Percentiles rank a stretch among this genome's conserved stretches.
These are phyloP conservation scores for Drosophila yakuba DNA, from an alignment of 1,140 invertebrate species.

Conservation along the genomic window DNA sequence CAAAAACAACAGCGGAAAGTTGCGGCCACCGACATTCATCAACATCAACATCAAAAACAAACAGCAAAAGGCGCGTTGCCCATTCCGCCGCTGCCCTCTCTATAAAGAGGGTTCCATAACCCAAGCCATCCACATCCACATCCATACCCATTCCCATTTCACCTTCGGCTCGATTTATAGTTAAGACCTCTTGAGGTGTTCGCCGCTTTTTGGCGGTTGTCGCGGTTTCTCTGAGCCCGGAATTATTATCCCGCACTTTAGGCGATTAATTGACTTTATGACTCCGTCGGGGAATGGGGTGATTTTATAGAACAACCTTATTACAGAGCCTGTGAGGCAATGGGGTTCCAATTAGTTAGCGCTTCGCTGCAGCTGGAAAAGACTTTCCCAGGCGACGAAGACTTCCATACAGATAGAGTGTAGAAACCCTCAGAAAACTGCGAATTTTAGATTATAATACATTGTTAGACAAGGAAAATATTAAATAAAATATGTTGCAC, in stretches of 20 bases:
- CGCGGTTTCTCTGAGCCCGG: constrained; percentile 66
- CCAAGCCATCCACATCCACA: constrained; percentile 3
- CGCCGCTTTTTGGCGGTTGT: constrained; percentile 78
- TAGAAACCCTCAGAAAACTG: too few species aligned
- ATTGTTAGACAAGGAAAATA: too few species aligned
- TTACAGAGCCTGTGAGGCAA: constrained; percentile 25
- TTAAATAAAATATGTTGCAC: too few species aligned
- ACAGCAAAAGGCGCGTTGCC: constrained; percentile 70
- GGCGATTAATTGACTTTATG: constrained; percentile 80
- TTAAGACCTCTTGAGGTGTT: constrained; percentile 67
- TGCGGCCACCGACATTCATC: constrained; percentile 79
- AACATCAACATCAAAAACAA: constrained; percentile 67
- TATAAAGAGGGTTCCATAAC: constrained; percentile 18
- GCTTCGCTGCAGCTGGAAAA: constrained; percentile 38
- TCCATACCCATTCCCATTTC: neutral
- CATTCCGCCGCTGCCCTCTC: neutral
- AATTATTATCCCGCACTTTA: constrained; percentile 75
- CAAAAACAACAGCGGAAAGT: constrained; percentile 55
- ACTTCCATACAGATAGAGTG: neutral
- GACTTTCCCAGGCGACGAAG: constrained; percentile 22
- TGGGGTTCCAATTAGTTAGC: constrained; percentile 74
- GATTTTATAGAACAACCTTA: constrained; percentile 19
- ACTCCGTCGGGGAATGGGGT: constrained; percentile 6
- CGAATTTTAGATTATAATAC: too few species aligned
- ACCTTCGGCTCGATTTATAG: constrained; percentile 55